Base-by-base conservation (phyloP, 2,113 vertebrate genomes). In the Boleophthalmus pectinirostris region DNA sequence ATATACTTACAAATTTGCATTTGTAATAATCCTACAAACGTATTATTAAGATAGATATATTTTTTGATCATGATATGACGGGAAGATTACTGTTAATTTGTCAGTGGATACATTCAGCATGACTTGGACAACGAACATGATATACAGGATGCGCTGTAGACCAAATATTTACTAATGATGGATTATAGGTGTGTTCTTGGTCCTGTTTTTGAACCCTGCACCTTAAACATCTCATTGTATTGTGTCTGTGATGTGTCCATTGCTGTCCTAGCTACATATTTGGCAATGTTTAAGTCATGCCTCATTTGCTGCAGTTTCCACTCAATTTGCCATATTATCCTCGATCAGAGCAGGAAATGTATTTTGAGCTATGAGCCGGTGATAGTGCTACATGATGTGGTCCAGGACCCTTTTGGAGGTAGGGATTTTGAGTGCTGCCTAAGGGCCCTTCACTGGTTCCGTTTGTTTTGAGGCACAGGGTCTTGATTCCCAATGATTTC, bases 281-380 rank as follows among this genome's bases (percentile, higher is more conserved):
- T 68, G 45, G 21, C 65, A 64, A n/a, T 9, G 23, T 77, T 72
- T 21, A 54, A 38, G 58, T 25, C 23, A 61, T 3, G 66, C 16
- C 74, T 80, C 56, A 69, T 74, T 75, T 74, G 68, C 65, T 68
- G 58, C 16, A 16, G 16, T 80, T 77, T 80, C 72, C 53, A 57
- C 65, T 7, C 45, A 76, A 74, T 79, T 84, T 54, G 16, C 51
- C 68, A 33, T 45, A 12, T 68, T 78, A 78, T 12, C 65, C 63
- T 54, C 3, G 20, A 81, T 80, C 69, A 61, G 33, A 54, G 60
- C 38, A 20, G 45, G 56, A 68, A 23, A 67, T 47, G 54, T 10
- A 71, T 74, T 70, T 75, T 69, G 54, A 7, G 67, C 51, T 25
- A 69, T 53, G 72, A 21, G 74, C 69, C 46, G 56, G 47, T 78